Evolutionary conservation across 1,140 invertebrate genomes (phyloP), one percentile per base, ranked within the genome.

Genomic region (Drosophila lowei): DNA sequence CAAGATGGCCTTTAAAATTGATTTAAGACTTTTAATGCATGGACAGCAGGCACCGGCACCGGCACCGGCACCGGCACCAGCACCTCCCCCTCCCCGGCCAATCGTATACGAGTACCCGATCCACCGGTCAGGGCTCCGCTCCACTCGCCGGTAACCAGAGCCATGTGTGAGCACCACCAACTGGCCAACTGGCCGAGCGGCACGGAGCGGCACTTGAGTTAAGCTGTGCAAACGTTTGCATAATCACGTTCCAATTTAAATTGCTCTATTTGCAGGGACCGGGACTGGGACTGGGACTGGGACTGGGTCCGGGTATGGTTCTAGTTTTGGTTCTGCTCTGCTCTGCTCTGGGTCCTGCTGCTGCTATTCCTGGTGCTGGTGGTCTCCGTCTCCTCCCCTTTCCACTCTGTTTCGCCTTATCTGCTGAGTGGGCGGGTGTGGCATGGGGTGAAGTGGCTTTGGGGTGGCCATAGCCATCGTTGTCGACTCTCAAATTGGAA

Each of bases 241-340:
- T 86, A 86, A 86, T 86, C 81, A 86, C 81, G 81, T 86, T 86
- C 81, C 81, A 86, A 88, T 86, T 88, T 86, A 88, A 86, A 86
- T 86, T 86, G 81, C 83, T 86, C 81, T 86, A 86, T 86, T 86
- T 81, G 83, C 71, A 63, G 68, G 72, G 52, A 52, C 43, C 11
- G 9, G 30, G 34, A 13, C 11, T 5, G 34, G 34, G 11, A 1
- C 3, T 4, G 34, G 34, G 11, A 4, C 6, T 5, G 55, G 11
- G 57, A 5, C 11, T 11, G 11, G 34, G 34, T 38, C 34, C 7
- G 4, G 34, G 11, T 13, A 38, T 38, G 34, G 34, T 38, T 38
- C 11, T 38, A 38, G 11, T 13, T 38, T 11, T 38, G 34, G 11
- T 38, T 38, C 11, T 5, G 11, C 11, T 13, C 11, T 34, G 9